Evolutionary conservation across 1,140 invertebrate species (phyloP).

Genomic region (Thaumatotibia leucotreta): DNA sequence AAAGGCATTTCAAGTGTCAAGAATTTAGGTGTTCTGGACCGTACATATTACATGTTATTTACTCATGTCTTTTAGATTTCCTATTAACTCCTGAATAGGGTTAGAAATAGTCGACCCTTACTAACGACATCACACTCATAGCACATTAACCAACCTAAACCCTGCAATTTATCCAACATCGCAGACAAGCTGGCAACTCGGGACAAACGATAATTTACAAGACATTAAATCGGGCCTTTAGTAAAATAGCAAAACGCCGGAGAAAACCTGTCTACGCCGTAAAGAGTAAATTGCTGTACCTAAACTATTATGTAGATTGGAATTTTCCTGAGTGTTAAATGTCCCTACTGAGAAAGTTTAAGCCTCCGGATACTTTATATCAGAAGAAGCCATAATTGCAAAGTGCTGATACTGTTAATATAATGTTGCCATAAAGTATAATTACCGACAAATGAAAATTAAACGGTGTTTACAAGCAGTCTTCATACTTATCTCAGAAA

Average conservation of each 20-base stretch:
- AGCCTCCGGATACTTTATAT: background rate
- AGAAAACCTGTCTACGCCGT: conserved; percentile 28
- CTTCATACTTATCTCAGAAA: background rate
- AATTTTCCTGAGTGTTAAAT: conserved; percentile 26
- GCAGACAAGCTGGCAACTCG: background rate
- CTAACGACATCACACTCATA: background rate
- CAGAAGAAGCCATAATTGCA: conserved; percentile 12
- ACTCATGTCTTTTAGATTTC: no score
- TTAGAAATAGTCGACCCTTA: background rate
- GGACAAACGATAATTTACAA: conserved; percentile 7
- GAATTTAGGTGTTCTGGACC: no score
- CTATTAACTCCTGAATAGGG: no score
- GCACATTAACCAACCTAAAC: background rate
- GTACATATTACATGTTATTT: no score
- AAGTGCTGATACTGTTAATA: background rate
- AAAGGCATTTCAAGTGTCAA: no score
- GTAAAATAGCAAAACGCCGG: conserved; percentile 9
- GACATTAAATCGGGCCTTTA: background rate
- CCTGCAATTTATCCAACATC: background rate
- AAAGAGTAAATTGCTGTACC: conserved; percentile 28
- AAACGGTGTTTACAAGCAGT: background rate
- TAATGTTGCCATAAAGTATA: background rate
- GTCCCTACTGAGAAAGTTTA: conserved; percentile 20
- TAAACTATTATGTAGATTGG: conserved; percentile 26
- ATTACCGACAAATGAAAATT: background rate